A percentile compares a stretch with the other conserved stretches of the same genome.
Conservation (phyloP, 2,797 vertebrate species). For the Cuculus canorus region DNA sequence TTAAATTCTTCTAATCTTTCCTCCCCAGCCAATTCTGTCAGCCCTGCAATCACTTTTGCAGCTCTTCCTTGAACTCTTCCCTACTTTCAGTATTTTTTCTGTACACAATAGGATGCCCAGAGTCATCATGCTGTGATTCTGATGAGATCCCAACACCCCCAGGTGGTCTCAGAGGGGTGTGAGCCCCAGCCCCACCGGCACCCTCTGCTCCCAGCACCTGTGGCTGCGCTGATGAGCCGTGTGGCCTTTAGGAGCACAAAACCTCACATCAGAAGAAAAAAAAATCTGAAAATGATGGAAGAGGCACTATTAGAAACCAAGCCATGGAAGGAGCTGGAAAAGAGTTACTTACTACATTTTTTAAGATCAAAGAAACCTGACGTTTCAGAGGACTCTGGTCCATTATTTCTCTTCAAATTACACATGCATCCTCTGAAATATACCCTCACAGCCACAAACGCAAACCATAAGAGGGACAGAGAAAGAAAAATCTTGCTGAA, state of each 20-base stretch:
- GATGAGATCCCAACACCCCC: background rate
- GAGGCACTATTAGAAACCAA: background rate
- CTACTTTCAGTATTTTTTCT: background rate
- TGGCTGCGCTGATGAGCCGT: fast-evolving
- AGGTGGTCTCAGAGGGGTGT: background rate
- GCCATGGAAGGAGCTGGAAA: background rate
- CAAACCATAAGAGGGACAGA: conserved; percentile 2
- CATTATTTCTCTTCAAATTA: conserved; percentile 17
- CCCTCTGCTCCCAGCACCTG: fast-evolving
- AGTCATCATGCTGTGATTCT: background rate
- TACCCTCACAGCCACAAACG: background rate
- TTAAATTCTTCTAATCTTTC: background rate
- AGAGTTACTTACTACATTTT: background rate
- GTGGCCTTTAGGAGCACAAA: background rate
- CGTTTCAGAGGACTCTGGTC: background rate
- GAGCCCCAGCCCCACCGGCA: background rate
- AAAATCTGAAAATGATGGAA: background rate
- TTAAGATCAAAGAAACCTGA: conserved; percentile 11
- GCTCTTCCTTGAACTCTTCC: background rate
- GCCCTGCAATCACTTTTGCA: background rate
- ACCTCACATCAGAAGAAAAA: background rate
- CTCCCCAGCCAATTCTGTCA: background rate
- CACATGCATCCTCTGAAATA: background rate
- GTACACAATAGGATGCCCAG: background rate
- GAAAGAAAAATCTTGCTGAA: conserved; percentile 54